These are phyloP conservation scores for Plestiodon gilberti DNA, from an alignment of 2,113 vertebrate genomes.

Conservation along the genomic window DNA sequence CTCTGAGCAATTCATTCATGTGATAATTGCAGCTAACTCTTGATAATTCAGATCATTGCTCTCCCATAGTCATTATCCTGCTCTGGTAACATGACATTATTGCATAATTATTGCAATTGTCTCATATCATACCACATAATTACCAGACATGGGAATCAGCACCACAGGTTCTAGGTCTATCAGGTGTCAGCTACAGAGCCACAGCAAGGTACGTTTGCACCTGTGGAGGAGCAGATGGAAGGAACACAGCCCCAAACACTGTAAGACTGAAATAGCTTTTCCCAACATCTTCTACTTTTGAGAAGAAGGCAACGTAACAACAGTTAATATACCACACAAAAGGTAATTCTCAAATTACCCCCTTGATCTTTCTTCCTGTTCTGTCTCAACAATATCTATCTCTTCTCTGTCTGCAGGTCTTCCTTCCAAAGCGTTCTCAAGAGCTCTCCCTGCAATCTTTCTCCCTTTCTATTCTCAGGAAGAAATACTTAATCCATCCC, in stretches of 20 bases:
- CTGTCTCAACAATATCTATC: neutral
- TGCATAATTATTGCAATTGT: neutral
- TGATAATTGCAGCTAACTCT: conserved; percentile 8
- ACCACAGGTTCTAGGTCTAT: neutral
- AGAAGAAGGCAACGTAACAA: neutral
- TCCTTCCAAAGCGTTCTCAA: neutral
- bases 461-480: neutral
- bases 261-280: neutral
- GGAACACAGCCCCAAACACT: neutral
- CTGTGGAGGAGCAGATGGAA: neutral
- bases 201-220: neutral
- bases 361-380: neutral
- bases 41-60: neutral
- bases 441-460: neutral
- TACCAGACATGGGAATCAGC: neutral
- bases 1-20: neutral
- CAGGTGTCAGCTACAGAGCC: neutral
- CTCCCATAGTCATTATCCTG: neutral
- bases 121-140: neutral
- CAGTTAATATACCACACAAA: neutral
- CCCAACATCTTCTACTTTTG: neutral
- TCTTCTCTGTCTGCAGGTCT: neutral
- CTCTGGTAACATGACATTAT: neutral
- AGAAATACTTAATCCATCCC: too few species aligned
- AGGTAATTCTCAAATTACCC: conserved; percentile 3